phyloP scores from a whole-genome alignment of 2,113 vertebrate species.

The Rhinoderma darwinii region DNA sequence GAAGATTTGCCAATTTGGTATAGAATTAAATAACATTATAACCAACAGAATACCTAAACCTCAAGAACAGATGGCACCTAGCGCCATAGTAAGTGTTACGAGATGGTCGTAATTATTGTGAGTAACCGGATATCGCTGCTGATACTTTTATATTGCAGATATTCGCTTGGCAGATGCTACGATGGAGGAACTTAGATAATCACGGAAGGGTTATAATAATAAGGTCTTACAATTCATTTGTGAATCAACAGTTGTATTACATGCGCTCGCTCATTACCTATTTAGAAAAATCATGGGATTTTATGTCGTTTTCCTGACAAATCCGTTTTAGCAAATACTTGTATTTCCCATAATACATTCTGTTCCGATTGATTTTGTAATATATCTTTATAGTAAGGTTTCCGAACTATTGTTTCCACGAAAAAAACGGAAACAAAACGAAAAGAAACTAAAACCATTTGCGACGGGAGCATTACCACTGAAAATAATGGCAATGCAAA shows the following conservation, averaged over 20 bases:
- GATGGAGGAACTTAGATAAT: not conserved
- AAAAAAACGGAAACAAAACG: too few species aligned
- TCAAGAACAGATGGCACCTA: conserved; percentile 84
- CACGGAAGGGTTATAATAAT: not conserved
- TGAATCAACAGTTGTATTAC: not conserved
- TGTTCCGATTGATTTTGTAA: too few species aligned
- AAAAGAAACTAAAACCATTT: too few species aligned
- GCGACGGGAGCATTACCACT: too few species aligned
- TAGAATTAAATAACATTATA: conserved; percentile 84
- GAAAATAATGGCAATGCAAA: too few species aligned
- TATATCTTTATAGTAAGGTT: too few species aligned
- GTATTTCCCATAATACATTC: too few species aligned
- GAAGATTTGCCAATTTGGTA: conserved; percentile 75
- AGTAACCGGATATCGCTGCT: conserved; percentile 72
- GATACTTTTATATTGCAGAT: conserved; percentile 21
- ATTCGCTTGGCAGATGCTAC: not conserved
- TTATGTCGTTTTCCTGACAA: too few species aligned
- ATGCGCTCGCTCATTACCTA: not conserved
- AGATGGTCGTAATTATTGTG: conserved; percentile 86
- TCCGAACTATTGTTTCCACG: too few species aligned
- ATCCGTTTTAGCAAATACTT: too few species aligned
- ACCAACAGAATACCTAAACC: conserved; percentile 80
- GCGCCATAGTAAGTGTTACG: conserved; percentile 83
- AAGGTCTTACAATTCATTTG: not conserved
- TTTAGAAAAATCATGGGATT: too few species aligned